A percentile compares a stretch with the other conserved stretches of the same genome.
Conservation (phyloP, 2,797 vertebrate species). For the Cottoperca gobio region DNA sequence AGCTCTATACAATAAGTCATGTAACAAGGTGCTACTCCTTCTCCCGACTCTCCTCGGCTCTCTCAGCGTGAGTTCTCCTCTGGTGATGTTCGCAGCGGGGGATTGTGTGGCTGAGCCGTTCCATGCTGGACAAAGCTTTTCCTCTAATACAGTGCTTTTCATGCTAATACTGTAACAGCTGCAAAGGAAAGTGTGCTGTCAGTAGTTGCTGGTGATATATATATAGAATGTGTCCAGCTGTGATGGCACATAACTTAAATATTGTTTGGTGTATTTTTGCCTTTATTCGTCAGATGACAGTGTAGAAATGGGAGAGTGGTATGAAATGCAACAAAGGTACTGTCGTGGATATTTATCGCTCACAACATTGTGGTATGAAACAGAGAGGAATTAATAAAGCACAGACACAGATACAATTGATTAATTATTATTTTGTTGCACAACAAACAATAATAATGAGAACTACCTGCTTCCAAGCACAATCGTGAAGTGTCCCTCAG, state of each 20-base stretch:
- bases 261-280: too few species aligned
- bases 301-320: too few species aligned
- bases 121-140: conserved; percentile 37
- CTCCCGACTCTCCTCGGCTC: conserved; percentile 1
- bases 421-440: too few species aligned
- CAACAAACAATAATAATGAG: too few species aligned
- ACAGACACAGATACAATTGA: too few species aligned
- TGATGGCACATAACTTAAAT: background rate
- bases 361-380: too few species aligned
- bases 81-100: conserved; percentile 50
- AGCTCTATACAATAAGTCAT: conserved; percentile 44
- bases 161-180: conserved; percentile 5
- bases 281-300: too few species aligned
- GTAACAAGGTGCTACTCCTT: conserved; percentile 48
- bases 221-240: background rate
- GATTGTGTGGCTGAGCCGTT: conserved; percentile 13
- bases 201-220: background rate
- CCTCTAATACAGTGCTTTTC: conserved; percentile 36
- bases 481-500: too few species aligned
- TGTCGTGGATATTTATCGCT: too few species aligned
- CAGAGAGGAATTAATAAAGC: too few species aligned
- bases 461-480: too few species aligned
- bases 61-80: conserved; percentile 36
- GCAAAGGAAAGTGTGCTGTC: background rate
- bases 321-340: too few species aligned